Evolutionary conservation across 2,113 vertebrate species (phyloP), one percentile per base, ranked within the genome.

Genomic region (Prietella phreatophila): DNA sequence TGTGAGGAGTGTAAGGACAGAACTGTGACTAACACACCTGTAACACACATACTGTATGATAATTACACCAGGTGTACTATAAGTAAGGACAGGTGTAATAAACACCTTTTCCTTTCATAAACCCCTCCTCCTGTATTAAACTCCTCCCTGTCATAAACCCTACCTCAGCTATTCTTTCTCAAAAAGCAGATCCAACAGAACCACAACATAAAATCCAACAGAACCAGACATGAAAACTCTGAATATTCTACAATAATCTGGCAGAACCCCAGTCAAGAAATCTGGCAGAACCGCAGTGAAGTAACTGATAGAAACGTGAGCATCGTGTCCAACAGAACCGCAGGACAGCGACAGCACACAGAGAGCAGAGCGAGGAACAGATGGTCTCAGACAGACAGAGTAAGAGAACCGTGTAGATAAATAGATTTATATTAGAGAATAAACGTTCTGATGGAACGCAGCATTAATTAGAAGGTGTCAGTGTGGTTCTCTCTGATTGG

Each of bases 321-420:
- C 76, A 80, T 75, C 8, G 63, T 33, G 87, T 89, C 92, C 92
- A 93, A 91, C 90, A 83, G 87, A 85, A 92, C 91, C 87, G 83
- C 82, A 84, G 91, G 88, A 90, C 89, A 91, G 90, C 88, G 93
- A 89, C 85, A 85, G 83, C 90, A 91, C 92, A 90, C 87, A 91
- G 90, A 92, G 91, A 91, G 88, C 73, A 71, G 86, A 90, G 84
- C 60, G 83, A 63, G 6, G 86, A 90, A 91, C 93, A 94, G 93
- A 94, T 93, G 93, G 93, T 89, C 91, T 85, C 67, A 90, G 88
- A 87, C 83, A 90, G 88, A 82, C 65, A 88, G 65, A 89, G 82
- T 65, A 63, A 85, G 89, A 81, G 83, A 76, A 69, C 55, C 19
- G 39, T 78, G 83, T 42, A 88, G 73, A 47, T 36, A 88, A 67